A percentile compares a stretch with the other conserved stretches of the same genome.
Conservation (phyloP, 92 coral and sea anemone genomes). For the Palythoa grandiflora region DNA sequence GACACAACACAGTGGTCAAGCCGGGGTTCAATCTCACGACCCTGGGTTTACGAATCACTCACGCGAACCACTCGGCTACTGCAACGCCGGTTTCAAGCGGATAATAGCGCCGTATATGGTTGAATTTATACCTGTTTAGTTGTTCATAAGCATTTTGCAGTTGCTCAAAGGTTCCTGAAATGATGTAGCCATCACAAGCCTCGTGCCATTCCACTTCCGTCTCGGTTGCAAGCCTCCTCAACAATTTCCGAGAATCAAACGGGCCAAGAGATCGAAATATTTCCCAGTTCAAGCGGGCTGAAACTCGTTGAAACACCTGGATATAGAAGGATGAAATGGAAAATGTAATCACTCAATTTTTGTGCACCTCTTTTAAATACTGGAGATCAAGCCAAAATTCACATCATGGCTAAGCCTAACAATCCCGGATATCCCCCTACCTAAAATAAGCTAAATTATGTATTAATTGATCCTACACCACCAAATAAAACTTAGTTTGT, state of each 20-base stretch:
- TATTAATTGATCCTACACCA: no score
- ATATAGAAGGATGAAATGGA: not conserved
- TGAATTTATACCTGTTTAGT: not conserved
- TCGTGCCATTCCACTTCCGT: conserved; percentile 22
- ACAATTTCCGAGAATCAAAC: not conserved
- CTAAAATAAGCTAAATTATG: no score
- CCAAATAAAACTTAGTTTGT: no score
- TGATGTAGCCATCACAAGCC: conserved; percentile 4
- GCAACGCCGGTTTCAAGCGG: not conserved
- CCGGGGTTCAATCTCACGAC: no score
- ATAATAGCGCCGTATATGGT: not conserved
- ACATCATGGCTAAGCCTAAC: not conserved
- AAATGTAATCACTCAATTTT: not conserved
- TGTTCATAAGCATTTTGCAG: conserved; percentile 33
- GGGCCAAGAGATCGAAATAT: not conserved
- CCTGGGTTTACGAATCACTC: not conserved
- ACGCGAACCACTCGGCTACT: no score
- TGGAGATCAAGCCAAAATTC: not conserved
- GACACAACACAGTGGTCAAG: no score
- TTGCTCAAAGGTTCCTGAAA: conserved; percentile 53
- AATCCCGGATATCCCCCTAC: no score
- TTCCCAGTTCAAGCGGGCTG: conserved; percentile 47
- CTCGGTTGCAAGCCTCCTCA: conserved; percentile 32
- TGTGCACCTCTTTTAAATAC: no score
- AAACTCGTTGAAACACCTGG: conserved; percentile 48